Percentiles rank a stretch among this genome's conserved stretches.
phyloP scores from a whole-genome alignment of 2,797 vertebrate species.

The Martes flavigula region DNA sequence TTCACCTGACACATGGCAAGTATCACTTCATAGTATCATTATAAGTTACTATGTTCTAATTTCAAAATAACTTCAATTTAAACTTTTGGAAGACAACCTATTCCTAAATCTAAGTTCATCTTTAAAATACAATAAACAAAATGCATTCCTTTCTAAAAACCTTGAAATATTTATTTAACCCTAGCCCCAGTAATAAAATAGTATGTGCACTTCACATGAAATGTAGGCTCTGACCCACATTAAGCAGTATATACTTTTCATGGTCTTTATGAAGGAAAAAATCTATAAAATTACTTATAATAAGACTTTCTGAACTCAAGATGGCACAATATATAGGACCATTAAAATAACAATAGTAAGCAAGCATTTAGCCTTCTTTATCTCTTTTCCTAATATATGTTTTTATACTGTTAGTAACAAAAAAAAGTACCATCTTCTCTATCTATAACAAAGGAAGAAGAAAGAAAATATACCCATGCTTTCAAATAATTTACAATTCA shows the following conservation, averaged over 20 bases:
- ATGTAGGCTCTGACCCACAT: constrained; percentile 15
- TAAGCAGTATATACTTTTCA: background rate
- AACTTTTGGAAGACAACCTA: background rate
- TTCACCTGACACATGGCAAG: background rate
- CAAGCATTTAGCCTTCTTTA: background rate
- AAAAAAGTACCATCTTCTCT: background rate
- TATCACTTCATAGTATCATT: background rate
- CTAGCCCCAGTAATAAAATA: background rate
- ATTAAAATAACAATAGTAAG: constrained; percentile 7
- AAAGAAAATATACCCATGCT: background rate
- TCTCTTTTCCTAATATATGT: background rate
- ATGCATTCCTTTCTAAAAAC: background rate
- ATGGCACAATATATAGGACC: constrained; percentile 40
- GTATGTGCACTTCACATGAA: background rate
- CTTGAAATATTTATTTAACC: constrained; percentile 12
- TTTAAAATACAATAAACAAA: constrained; percentile 26
- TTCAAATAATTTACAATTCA: constrained; percentile 40
- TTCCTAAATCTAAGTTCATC: background rate
- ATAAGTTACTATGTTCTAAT: background rate
- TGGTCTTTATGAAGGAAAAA: constrained; percentile 68
- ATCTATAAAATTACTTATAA: constrained; percentile 61
- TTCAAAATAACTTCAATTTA: background rate
- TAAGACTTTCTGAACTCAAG: constrained; percentile 62
- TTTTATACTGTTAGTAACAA: background rate
- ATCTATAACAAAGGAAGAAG: background rate